Conservation (phyloP, 2,113 vertebrate species). For the Xerus inauris region DNA sequence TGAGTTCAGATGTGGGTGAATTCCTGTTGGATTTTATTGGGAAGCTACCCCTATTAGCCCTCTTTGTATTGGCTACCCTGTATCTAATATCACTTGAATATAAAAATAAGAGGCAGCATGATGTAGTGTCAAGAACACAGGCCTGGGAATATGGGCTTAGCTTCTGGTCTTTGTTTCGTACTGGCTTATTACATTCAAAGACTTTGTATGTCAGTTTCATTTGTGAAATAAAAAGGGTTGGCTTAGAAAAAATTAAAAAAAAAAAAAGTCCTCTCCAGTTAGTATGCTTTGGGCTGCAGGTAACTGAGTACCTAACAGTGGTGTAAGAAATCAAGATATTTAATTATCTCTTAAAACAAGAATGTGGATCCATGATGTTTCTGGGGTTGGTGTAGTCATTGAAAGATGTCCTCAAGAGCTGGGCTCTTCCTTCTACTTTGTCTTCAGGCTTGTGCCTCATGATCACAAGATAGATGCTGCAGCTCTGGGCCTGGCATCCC, state of each 20-base stretch:
- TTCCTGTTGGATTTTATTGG: not conserved
- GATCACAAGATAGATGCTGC: not conserved
- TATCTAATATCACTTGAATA: not conserved
- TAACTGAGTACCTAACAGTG: not conserved
- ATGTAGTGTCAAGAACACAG: not conserved
- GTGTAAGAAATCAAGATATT: not conserved
- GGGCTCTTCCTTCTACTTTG: not conserved
- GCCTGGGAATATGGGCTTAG: not conserved
- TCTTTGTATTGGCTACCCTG: not conserved
- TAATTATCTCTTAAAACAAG: not conserved
- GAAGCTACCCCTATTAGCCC: not conserved
- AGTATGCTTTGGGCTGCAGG: not conserved
- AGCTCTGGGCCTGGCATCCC: not conserved
- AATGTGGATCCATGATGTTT: not conserved
- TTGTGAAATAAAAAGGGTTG: constrained; percentile 24
- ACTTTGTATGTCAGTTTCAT: not conserved
- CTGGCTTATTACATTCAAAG: not conserved
- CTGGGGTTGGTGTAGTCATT: not conserved
- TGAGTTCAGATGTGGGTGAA: not conserved
- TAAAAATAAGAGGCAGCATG: not conserved
- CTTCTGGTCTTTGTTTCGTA: not conserved
- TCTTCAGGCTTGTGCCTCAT: not conserved
- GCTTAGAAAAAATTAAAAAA: not conserved
- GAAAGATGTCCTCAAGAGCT: not conserved
- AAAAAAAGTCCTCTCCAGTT: not conserved